phyloP scores from a whole-genome alignment of 1,140 invertebrate genomes.

The Apis mellifera region Amel_HAv3.1 CM009931.2:27145001-27145500 shows the following conservation, averaged over 20 bases:
- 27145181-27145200: too few relatives aligned
- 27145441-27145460: background rate
- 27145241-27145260: too few relatives aligned
- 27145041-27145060: background rate
- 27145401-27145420: background rate
- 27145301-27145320: too few relatives aligned
- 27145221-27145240: too few relatives aligned
- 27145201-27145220: too few relatives aligned
- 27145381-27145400: background rate
- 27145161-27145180: too few relatives aligned
- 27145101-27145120: too few relatives aligned
- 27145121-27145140: too few relatives aligned
- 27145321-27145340: background rate
- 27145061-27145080: background rate
- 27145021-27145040: background rate
- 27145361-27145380: background rate
- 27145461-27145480: background rate
- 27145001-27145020: slow-evolving; percentile 5
- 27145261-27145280: too few relatives aligned
- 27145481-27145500: slow-evolving; percentile 31
- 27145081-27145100: background rate
- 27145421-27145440: slow-evolving; percentile 12
- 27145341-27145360: background rate
- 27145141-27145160: too few relatives aligned
- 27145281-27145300: too few relatives aligned